A percentile compares a stretch with the other conserved stretches of the same genome.
phyloP scores from a whole-genome alignment of 2,888 invertebrate genomes.

The Caprella mutica region DNA sequence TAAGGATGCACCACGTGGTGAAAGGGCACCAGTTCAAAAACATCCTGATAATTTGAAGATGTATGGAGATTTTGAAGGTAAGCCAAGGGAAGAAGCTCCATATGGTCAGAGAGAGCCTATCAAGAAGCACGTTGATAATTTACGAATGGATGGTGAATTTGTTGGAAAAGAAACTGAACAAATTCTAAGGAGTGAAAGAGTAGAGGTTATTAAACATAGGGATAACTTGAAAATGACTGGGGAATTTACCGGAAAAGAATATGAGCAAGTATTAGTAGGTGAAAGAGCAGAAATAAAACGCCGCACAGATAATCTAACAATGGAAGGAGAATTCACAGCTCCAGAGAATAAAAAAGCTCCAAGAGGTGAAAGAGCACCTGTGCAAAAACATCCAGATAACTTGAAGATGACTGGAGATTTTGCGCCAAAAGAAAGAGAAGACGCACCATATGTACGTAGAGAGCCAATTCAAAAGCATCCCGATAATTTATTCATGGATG shows the following conservation, averaged over 20 bases:
- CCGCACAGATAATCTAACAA: slow-evolving; percentile 36
- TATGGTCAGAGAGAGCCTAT: slow-evolving; percentile 24
- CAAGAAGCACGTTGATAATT: slow-evolving; percentile 36
- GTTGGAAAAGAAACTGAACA: slow-evolving; percentile 12
- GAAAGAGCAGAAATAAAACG: slow-evolving; percentile 26
- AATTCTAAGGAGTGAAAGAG: slow-evolving; percentile 14
- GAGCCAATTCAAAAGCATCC: slow-evolving; percentile 21
- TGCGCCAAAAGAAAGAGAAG: slow-evolving; percentile 45
- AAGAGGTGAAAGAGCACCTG: slow-evolving; percentile 39
- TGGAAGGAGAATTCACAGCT: slow-evolving; percentile 30
- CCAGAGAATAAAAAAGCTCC: slow-evolving; percentile 37
- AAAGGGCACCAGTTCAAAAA: slow-evolving; percentile 35
- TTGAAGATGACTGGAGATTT: slow-evolving; percentile 48
- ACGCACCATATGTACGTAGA: slow-evolving; percentile 37
- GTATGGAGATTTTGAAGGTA: slow-evolving; percentile 29
- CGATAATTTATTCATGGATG: slow-evolving; percentile 36
- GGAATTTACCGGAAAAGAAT: slow-evolving; percentile 18
- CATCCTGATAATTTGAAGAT: slow-evolving; percentile 39
- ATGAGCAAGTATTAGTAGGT: slow-evolving; percentile 32
- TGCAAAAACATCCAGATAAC: slow-evolving; percentile 42
- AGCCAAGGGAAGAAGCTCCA: slow-evolving; percentile 33
- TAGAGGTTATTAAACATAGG: slow-evolving; percentile 9
- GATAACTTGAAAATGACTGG: slow-evolving; percentile 28
- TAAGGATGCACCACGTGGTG: slow-evolving; percentile 38
- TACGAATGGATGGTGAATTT: slow-evolving; percentile 29